phyloP scores from a whole-genome alignment of 2,888 invertebrate species.

The Parasteatoda lunata region DNA sequence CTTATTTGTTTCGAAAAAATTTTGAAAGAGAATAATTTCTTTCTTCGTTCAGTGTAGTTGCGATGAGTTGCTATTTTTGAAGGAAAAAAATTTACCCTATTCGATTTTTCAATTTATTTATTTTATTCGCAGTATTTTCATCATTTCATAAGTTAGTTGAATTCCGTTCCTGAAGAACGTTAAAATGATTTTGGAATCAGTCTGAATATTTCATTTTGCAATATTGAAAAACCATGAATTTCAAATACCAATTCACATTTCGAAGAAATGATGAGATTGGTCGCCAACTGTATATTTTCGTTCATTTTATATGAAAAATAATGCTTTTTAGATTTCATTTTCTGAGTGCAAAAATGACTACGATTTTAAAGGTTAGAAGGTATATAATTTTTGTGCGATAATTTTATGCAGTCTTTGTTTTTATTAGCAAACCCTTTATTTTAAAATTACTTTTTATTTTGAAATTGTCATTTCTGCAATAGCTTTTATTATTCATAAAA shows the following conservation, averaged over 20 bases:
- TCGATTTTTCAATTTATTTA: conserved; percentile 42
- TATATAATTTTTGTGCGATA: too few relatives aligned
- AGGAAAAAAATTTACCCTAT: background rate
- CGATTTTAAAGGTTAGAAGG: too few relatives aligned
- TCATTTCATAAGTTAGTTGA: background rate
- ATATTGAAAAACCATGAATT: conserved; percentile 1
- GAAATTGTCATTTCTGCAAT: too few relatives aligned
- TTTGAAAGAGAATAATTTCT: conserved; percentile 32
- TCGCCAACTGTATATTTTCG: too few relatives aligned
- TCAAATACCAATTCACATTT: background rate
- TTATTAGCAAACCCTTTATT: too few relatives aligned
- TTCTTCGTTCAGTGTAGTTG: background rate
- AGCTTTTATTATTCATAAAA: too few relatives aligned
- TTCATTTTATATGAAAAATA: too few relatives aligned
- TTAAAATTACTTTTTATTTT: too few relatives aligned
- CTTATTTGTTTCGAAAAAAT: conserved; percentile 40
- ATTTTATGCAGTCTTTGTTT: too few relatives aligned
- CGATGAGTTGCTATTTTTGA: background rate
- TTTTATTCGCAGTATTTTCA: conserved; percentile 1
- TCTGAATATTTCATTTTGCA: conserved; percentile 30
- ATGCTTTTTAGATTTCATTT: too few relatives aligned
- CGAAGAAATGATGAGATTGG: too few relatives aligned
- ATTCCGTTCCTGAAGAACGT: background rate
- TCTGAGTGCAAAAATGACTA: too few relatives aligned
- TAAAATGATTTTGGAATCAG: conserved; percentile 18